Base-by-base conservation (phyloP, 2,888 invertebrate species). In the Chironomus riparius region DNA sequence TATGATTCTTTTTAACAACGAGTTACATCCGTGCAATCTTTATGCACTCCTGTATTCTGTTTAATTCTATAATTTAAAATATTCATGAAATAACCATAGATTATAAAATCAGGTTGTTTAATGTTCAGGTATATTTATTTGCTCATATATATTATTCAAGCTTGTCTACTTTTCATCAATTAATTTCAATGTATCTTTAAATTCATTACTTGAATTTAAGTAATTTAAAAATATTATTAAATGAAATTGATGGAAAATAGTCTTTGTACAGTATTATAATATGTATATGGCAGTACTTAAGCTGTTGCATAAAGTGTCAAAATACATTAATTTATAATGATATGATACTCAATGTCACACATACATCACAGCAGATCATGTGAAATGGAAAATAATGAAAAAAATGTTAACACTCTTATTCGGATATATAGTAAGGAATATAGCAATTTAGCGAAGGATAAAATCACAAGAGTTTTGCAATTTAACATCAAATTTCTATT, bases 291-390 rank as follows among this genome's bases (percentile, higher is more conserved):
- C 15, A 56, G 18, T 56, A 56, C 18, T 56, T 56, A 7, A 56
- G 56, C 56, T 56, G 15, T 56, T 65, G 12, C n/a, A 48, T 22
- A 71, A 71, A 24, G 71, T 71, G 50, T 71, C 71, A 56, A 71
- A 56, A 71, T 71, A 48, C 15, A 56, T 71, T 71, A 50, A 71
- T 71, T 71, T 71, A 71, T 56, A 56, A 50, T 71, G 71, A 65
- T 65, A 65, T 65, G 65, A 65, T 65, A 65, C 65, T 24, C 21
- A 65, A 65, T 24, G 62, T 65, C 65, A 65, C 65, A 65, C 65
- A 65, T 24, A 65, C 24, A 24, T 18, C 56, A 18, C 56, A 18
- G n/a, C 56, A 18, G 18, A 15, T 18, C 18, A 18, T 56, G 18
- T 56, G 18, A 56, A 15, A 38, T 38, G 38, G n/a, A 56, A 56